Conservation (phyloP, 64 coral and sea anemone genomes). For the Stichodactyla mertensii region DNA sequence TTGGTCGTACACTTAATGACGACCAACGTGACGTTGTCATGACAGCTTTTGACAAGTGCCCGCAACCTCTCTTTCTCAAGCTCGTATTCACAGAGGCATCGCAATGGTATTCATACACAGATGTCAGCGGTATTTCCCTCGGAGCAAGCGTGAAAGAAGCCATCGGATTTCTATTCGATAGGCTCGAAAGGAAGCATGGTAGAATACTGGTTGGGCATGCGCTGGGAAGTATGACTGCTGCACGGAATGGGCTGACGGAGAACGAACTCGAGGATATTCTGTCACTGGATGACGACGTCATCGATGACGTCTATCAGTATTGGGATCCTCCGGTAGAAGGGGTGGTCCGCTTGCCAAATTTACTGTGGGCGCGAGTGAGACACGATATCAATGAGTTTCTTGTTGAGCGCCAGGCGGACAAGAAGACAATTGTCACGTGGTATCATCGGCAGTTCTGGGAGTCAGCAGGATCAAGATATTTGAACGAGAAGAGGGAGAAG, state of each 20-base stretch:
- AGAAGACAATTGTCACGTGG: constrained; percentile 78
- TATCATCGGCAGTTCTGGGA: constrained; percentile 95
- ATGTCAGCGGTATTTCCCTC: constrained; percentile 52
- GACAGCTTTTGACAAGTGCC: constrained; percentile 46
- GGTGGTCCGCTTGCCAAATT: constrained; percentile 75
- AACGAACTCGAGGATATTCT: constrained; percentile 79
- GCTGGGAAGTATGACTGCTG: constrained; percentile 69
- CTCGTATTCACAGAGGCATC: constrained; percentile 85
- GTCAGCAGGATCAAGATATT: constrained; percentile 51
- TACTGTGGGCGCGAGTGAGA: constrained; percentile 85
- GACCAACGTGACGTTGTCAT: constrained; percentile 55
- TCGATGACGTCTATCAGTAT: constrained; percentile 91
- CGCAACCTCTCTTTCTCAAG: constrained; percentile 80
- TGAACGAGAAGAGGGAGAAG: constrained; percentile 45
- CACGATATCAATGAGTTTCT: constrained; percentile 86
- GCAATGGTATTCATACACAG: constrained; percentile 66
- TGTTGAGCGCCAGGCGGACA: constrained; percentile 68
- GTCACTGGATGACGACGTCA: constrained; percentile 88
- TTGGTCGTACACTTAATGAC: constrained; percentile 45
- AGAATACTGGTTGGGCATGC: constrained; percentile 64
- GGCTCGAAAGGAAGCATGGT: constrained; percentile 74
- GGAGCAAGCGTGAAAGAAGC: constrained; percentile 71
- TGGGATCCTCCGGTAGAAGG: constrained; percentile 90
- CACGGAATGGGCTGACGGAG: constrained; percentile 66
- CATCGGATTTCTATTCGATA: constrained; percentile 69